A percentile compares a stretch with the other conserved stretches of the same genome.
Evolutionary conservation across 2,888 invertebrate species (phyloP).

Genomic region (Lithophane semibrunnea): DNA sequence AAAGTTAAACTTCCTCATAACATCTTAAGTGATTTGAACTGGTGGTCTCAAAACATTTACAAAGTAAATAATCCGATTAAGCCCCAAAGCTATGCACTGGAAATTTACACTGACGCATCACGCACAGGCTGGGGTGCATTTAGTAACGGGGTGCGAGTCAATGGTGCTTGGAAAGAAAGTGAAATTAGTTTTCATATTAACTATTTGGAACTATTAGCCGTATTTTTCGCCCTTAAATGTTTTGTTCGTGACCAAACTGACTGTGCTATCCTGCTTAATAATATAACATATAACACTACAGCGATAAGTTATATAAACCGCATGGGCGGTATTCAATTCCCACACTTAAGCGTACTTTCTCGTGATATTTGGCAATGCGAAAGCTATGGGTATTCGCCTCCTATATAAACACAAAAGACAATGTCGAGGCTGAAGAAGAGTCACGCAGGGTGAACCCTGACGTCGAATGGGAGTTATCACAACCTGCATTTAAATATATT

Average conservation of each 20-base stretch:
- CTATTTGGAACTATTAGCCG: slow-evolving; percentile 22
- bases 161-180: slow-evolving; percentile 28
- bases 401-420: not conserved
- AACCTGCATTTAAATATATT: slow-evolving; percentile 6
- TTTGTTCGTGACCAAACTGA: slow-evolving; percentile 1
- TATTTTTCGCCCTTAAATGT: not conserved
- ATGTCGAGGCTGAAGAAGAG: not conserved
- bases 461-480: slow-evolving; percentile 12
- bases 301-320: slow-evolving; percentile 26
- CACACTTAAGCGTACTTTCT: not conserved
- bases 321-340: slow-evolving; percentile 18
- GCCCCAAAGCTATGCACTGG: not conserved
- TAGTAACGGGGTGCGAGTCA: not conserved
- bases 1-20: no score
- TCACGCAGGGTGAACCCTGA: slow-evolving; percentile 8
- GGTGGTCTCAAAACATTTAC: no score
- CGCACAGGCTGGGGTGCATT: not conserved
- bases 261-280: slow-evolving; percentile 5
- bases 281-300: slow-evolving; percentile 40
- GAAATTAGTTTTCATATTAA: slow-evolving; percentile 42
- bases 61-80: slow-evolving; percentile 4
- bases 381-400: not conserved
- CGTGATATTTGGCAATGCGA: not conserved
- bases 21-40: no score
- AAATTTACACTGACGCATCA: slow-evolving; percentile 27